Percentiles rank a stretch among this genome's conserved stretches.
These are phyloP conservation scores for Drosophila helvetica DNA, from an alignment of 2,888 invertebrate species.

Conservation along the genomic window DNA sequence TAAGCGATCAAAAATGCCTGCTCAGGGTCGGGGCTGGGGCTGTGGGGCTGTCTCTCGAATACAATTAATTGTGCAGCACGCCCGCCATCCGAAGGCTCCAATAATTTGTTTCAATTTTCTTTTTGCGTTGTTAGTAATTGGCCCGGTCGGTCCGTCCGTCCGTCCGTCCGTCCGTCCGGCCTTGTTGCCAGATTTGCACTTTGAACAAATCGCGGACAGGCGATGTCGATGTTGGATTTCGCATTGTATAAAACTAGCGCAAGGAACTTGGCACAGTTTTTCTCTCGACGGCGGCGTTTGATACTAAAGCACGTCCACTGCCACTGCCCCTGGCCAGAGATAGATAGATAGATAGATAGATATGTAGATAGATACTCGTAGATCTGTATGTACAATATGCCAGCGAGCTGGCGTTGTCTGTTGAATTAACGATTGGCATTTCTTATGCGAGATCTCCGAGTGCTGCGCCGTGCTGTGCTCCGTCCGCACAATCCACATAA, in stretches of 20 bases:
- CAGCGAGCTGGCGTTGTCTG: not conserved
- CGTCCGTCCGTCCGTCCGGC: conserved; percentile 34
- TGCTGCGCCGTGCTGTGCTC: not conserved
- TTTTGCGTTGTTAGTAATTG: conserved; percentile 73
- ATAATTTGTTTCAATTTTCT: conserved; percentile 59
- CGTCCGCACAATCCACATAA: conserved; percentile 45
- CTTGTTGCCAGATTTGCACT: conserved; percentile 50
- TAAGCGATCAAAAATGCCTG: conserved; percentile 36
- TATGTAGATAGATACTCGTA: conserved; percentile 10
- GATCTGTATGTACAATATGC: too few species aligned
- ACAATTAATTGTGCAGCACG: conserved; percentile 58
- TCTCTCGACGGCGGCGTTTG: conserved; percentile 37
- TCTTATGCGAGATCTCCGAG: not conserved
- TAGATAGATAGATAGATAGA: not conserved
- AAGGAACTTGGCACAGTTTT: conserved; percentile 79
- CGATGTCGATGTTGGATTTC: conserved; percentile 66
- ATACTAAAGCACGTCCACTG: conserved; percentile 44
- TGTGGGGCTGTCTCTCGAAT: conserved; percentile 20
- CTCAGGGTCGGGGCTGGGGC: conserved; percentile 12
- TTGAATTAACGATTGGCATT: not conserved
- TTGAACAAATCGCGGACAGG: conserved; percentile 57
- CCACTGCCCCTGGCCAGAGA: conserved; percentile 30
- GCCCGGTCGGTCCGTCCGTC: conserved; percentile 4
- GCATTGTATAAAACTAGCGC: conserved; percentile 66
- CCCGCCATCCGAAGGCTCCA: conserved; percentile 62